Percentiles rank a stretch among this genome's conserved stretches.
phyloP scores from a whole-genome alignment of 2,888 invertebrate species.

The Pomacea canaliculata region DNA sequence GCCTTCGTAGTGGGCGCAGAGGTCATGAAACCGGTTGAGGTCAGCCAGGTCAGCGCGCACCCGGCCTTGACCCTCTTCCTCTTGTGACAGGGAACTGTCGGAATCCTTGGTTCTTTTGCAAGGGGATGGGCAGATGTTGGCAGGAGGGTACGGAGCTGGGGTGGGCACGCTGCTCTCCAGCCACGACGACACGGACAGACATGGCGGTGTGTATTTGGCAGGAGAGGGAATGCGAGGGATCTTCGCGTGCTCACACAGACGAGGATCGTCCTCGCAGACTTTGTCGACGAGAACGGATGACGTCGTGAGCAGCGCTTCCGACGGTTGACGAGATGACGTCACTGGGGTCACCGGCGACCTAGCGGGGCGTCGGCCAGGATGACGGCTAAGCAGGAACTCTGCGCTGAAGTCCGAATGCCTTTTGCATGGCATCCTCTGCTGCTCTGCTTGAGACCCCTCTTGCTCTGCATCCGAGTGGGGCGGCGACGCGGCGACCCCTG shows the following conservation, averaged over 20 bases:
- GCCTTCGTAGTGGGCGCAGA: not conserved
- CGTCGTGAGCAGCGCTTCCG: not conserved
- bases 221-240: not conserved
- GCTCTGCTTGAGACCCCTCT: not conserved
- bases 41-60: not conserved
- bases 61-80: not conserved
- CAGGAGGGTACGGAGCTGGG: not conserved
- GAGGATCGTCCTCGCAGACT: not conserved
- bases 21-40: not conserved
- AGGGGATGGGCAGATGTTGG: not conserved
- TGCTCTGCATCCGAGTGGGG: not conserved
- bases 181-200: constrained; percentile 11
- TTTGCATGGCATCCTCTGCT: not conserved
- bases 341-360: not conserved
- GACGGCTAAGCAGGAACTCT: constrained; percentile 9
- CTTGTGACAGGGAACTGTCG: not conserved
- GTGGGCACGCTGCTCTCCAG: not conserved
- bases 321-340: not conserved
- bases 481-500: not conserved
- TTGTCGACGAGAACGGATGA: not conserved
- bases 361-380: not conserved
- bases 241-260: too few relatives aligned
- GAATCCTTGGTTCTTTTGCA: constrained; percentile 2
- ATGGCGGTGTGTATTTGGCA: constrained; percentile 2
- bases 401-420: constrained; percentile 24